Percentiles rank a stretch among this genome's conserved stretches.
These are phyloP conservation scores for Chondrosia reniformis DNA, from an alignment of 37 sponge, comb jelly and placozoan species.

Conservation along the genomic window DNA sequence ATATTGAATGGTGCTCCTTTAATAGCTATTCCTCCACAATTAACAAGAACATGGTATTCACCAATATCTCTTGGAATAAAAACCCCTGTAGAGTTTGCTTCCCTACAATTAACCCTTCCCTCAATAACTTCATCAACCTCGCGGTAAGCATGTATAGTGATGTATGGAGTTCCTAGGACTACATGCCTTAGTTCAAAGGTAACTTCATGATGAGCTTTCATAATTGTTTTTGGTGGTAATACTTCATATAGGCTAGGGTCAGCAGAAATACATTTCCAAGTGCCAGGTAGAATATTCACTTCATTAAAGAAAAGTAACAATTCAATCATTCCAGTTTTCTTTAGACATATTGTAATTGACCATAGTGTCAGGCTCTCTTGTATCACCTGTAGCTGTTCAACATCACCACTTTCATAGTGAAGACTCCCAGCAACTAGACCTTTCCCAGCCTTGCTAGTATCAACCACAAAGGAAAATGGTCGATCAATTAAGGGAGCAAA, in stretches of 20 bases:
- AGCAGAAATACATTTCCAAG: slow-evolving; percentile 3
- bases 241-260: slow-evolving; percentile 23
- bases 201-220: background rate
- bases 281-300: slow-evolving; percentile 15
- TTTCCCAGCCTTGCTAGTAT: slow-evolving; percentile 26
- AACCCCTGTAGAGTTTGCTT: slow-evolving; percentile 21
- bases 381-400: slow-evolving; percentile 19
- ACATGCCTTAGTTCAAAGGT: slow-evolving; percentile 7
- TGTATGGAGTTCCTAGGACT: slow-evolving; percentile 20
- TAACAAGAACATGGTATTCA: slow-evolving; percentile 61
- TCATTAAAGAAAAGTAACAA: slow-evolving; percentile 38
- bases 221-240: background rate
- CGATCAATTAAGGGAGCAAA: slow-evolving; percentile 1
- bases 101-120: slow-evolving; percentile 36
- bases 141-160: slow-evolving; percentile 38
- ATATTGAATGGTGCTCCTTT: slow-evolving; percentile 75
- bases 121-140: slow-evolving; percentile 28
- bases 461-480: slow-evolving; percentile 16
- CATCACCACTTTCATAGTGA: slow-evolving; percentile 21
- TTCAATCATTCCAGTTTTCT: slow-evolving; percentile 40
- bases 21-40: slow-evolving; percentile 41
- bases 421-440: background rate
- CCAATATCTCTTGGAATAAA: slow-evolving; percentile 68
- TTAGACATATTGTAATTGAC: slow-evolving; percentile 27
- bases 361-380: background rate